Evolutionary conservation across 2,113 vertebrate genomes (phyloP).

Genomic region (Cebus imitator): DNA sequence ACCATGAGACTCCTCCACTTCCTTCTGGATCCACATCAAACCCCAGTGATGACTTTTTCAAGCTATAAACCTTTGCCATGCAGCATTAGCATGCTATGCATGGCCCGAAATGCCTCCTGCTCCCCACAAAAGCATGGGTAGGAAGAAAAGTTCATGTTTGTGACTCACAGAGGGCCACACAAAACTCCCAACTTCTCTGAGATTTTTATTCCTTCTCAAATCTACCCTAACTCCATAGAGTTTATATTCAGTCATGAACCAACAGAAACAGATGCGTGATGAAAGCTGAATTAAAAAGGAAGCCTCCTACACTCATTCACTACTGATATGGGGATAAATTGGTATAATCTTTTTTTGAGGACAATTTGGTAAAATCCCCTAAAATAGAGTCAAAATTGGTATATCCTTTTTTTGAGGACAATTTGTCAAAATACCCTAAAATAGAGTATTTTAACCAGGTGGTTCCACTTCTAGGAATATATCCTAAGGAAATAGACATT

Average conservation of each 20-base stretch:
- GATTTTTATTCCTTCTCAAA: neutral
- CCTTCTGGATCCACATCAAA: constrained; percentile 38
- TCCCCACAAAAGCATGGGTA: neutral
- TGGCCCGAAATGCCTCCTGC: neutral
- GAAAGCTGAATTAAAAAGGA: constrained; percentile 13
- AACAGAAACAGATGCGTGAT: neutral
- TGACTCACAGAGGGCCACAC: neutral
- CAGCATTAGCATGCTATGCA: neutral
- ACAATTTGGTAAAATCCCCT: neutral
- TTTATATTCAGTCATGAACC: constrained; percentile 28
- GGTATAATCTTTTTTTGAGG: neutral
- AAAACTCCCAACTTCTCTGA: neutral
- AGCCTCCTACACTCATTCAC: neutral
- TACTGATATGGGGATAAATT: neutral
- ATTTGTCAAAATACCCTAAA: neutral
- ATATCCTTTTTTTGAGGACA: neutral
- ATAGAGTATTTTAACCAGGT: neutral
- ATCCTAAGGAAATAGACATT: neutral
- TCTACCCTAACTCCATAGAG: neutral
- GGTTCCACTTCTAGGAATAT: neutral
- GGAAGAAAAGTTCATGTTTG: constrained; percentile 21
- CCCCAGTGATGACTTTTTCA: neutral
- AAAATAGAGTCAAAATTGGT: neutral
- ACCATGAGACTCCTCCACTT: neutral
- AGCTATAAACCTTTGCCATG: neutral